Conservation (phyloP, 2,888 invertebrate species). For the Nomada goodeniana region DNA sequence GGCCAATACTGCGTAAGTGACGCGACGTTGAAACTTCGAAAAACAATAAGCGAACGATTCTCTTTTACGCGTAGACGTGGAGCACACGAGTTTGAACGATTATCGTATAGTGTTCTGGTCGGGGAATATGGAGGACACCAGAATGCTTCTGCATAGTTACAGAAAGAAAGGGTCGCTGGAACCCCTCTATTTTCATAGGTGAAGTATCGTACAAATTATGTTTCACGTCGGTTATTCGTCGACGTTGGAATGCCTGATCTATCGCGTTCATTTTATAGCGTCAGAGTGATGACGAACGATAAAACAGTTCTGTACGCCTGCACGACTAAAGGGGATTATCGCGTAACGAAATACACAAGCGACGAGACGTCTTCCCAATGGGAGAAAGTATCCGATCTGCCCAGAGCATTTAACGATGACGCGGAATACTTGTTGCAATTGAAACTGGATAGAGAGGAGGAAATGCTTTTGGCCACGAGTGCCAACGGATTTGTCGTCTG, state of each 20-base stretch:
- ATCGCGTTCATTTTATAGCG: constrained; percentile 83
- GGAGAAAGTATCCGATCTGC: constrained; percentile 87
- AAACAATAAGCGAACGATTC: not conserved
- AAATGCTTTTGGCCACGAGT: constrained; percentile 92
- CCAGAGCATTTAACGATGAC: constrained; percentile 89
- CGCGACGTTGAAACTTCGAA: not conserved
- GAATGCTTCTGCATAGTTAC: constrained; percentile 88
- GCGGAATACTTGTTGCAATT: constrained; percentile 92
- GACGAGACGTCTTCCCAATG: constrained; percentile 86
- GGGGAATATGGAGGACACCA: constrained; percentile 91
- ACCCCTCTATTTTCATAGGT: constrained; percentile 87
- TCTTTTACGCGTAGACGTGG: constrained; percentile 85
- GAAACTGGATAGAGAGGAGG: constrained; percentile 92
- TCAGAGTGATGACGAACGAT: constrained; percentile 89
- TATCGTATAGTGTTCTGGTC: constrained; percentile 93
- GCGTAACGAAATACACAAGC: constrained; percentile 85
- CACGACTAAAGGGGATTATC: constrained; percentile 87
- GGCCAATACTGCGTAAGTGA: constrained; percentile 90
- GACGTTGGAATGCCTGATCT: not conserved
- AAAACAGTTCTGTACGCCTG: constrained; percentile 90
- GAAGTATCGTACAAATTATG: constrained; percentile 8
- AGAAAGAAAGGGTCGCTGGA: constrained; percentile 86
- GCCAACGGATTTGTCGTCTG: constrained; percentile 94
- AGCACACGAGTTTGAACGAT: constrained; percentile 89
- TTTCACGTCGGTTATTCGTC: not conserved